phyloP scores from a whole-genome alignment of 2,797 vertebrate species.

The Notoglanidium macrostoma region DNA sequence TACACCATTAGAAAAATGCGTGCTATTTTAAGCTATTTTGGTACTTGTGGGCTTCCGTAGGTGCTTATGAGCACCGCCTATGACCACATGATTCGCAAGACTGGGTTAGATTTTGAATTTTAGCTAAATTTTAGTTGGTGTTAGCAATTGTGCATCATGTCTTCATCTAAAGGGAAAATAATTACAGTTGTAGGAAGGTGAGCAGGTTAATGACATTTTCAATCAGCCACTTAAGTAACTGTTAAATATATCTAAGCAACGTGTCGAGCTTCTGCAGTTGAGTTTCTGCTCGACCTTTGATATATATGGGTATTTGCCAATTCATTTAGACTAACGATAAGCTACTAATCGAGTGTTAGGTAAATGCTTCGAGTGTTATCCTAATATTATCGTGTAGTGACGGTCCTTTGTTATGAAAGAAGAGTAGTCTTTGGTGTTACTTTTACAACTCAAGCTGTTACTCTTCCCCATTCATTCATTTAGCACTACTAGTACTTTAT shows the following conservation, averaged over 20 bases:
- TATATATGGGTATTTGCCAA: not conserved
- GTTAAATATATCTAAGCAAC: not conserved
- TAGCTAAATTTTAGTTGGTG: not conserved
- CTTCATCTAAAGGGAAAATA: conserved; percentile 58
- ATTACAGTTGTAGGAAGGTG: conserved; percentile 79
- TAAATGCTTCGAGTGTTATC: not conserved
- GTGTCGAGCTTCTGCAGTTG: not conserved
- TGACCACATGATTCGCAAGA: not conserved
- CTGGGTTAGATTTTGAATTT: not conserved
- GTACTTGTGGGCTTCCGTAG: conserved; percentile 34
- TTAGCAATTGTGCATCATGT: conserved; percentile 54
- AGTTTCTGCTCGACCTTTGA: conserved; percentile 21
- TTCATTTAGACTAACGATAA: not conserved
- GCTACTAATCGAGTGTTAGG: not conserved
- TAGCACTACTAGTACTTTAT: not conserved
- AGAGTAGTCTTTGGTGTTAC: not conserved
- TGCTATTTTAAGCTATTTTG: conserved; percentile 6
- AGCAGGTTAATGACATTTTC: conserved; percentile 45
- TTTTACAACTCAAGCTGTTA: not conserved
- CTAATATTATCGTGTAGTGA: not conserved
- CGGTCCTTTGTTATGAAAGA: not conserved
- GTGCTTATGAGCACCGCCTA: not conserved
- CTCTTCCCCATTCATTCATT: not conserved
- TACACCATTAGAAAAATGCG: not conserved
- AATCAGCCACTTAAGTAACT: not conserved